Evolutionary conservation across 2,797 vertebrate species (phyloP).

Genomic region (Lepidocolaptes lacrymiger): DNA sequence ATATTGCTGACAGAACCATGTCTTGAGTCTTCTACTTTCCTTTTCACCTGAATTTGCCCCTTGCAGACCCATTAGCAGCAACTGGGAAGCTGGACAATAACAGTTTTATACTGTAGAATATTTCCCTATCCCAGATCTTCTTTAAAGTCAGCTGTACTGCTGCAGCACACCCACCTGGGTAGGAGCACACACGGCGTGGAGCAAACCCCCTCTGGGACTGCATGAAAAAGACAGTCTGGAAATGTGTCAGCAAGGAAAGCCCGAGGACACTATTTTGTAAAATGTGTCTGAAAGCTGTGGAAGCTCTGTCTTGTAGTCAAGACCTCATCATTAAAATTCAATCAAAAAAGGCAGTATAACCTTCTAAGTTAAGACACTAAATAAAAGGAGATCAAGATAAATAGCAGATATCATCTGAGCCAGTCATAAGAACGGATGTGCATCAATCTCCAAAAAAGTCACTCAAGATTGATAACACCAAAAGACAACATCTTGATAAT

Average conservation of each 20-base stretch:
- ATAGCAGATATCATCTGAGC: slow-evolving; percentile 83
- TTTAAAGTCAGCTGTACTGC: neutral
- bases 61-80: neutral
- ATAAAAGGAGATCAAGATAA: slow-evolving; percentile 90
- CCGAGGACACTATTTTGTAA: neutral
- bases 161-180: neutral
- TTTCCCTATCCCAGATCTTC: neutral
- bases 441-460: slow-evolving; percentile 82
- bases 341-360: slow-evolving; percentile 59
- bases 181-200: neutral
- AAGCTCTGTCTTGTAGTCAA: slow-evolving; percentile 52
- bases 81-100: neutral
- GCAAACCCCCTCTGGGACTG: neutral
- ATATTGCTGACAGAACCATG: neutral
- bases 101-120: neutral
- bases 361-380: slow-evolving; percentile 74
- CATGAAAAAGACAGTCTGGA: neutral
- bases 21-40: neutral
- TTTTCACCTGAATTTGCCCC: neutral
- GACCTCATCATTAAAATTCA: slow-evolving; percentile 64
- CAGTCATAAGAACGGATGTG: slow-evolving; percentile 78
- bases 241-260: slow-evolving; percentile 11
- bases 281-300: slow-evolving; percentile 27
- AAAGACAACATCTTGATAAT: slow-evolving; percentile 87
- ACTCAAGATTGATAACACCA: slow-evolving; percentile 84